Conservation (phyloP, 2,888 invertebrate species). For the Catocala fraxini region DNA sequence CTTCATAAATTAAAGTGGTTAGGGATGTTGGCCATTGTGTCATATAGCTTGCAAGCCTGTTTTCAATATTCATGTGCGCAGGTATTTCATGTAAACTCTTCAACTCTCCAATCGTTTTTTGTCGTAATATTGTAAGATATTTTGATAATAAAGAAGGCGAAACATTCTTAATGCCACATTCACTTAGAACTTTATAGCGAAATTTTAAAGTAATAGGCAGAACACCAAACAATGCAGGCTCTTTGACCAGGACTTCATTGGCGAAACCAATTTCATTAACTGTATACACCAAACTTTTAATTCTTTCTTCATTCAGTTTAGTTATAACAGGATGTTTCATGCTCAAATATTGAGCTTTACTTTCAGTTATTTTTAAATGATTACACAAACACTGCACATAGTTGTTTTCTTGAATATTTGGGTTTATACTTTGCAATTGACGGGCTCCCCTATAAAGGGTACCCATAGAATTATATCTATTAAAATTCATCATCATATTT, state of each 20-base stretch:
- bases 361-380: conserved; percentile 66
- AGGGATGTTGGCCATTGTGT: conserved; percentile 84
- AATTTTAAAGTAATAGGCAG: conserved; percentile 74
- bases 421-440: conserved; percentile 17
- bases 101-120: conserved; percentile 69
- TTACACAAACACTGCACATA: conserved; percentile 60
- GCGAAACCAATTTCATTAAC: conserved; percentile 68
- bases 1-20: conserved; percentile 72
- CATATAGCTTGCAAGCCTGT: conserved; percentile 76
- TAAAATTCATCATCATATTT: conserved; percentile 30
- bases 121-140: conserved; percentile 70
- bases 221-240: conserved; percentile 72
- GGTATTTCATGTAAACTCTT: conserved; percentile 63
- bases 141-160: conserved; percentile 57
- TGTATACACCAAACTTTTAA: conserved; percentile 61
- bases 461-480: conserved; percentile 14
- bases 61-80: conserved; percentile 72
- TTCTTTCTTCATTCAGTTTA: conserved; percentile 61
- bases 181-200: conserved; percentile 72
- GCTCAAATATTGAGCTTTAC: conserved; percentile 67
- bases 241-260: conserved; percentile 60
- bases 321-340: conserved; percentile 72
- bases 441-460: conserved; percentile 23
- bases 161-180: conserved; percentile 75
- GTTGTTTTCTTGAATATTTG: conserved; percentile 22